These are phyloP conservation scores for Ranitomeya variabilis DNA, from an alignment of 2,113 vertebrate genomes.

Conservation along the genomic window DNA sequence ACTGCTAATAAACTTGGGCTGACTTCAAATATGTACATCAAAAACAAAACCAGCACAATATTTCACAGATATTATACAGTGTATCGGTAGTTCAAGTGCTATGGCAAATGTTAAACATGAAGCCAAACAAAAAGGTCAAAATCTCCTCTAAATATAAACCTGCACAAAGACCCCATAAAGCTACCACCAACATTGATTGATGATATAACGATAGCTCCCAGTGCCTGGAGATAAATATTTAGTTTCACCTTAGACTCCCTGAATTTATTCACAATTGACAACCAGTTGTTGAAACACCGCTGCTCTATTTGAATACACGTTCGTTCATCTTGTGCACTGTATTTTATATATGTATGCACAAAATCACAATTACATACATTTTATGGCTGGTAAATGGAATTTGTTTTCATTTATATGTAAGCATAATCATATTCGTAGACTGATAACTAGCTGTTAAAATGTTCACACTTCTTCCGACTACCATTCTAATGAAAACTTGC, in stretches of 20 bases:
- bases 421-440: background rate
- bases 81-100: conserved; percentile 29
- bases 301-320: background rate
- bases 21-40: background rate
- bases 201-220: conserved; percentile 43
- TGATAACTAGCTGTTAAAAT: conserved; percentile 6
- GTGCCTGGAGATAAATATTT: conserved; percentile 50
- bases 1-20: background rate
- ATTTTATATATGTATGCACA: background rate
- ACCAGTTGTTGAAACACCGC: background rate
- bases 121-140: conserved; percentile 34
- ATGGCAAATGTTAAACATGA: conserved; percentile 18
- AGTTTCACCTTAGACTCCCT: conserved; percentile 43
- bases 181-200: conserved; percentile 42
- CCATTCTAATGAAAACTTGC: background rate
- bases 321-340: background rate
- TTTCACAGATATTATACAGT: background rate
- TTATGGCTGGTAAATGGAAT: background rate
- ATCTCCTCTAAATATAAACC: conserved; percentile 6
- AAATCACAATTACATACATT: background rate
- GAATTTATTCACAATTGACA: conserved; percentile 38
- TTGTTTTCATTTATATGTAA: background rate
- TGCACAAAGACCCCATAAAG: conserved; percentile 33
- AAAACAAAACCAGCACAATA: background rate
- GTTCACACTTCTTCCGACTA: background rate